Conservation (phyloP, 2,888 invertebrate species). For the Panopea generosa region DNA sequence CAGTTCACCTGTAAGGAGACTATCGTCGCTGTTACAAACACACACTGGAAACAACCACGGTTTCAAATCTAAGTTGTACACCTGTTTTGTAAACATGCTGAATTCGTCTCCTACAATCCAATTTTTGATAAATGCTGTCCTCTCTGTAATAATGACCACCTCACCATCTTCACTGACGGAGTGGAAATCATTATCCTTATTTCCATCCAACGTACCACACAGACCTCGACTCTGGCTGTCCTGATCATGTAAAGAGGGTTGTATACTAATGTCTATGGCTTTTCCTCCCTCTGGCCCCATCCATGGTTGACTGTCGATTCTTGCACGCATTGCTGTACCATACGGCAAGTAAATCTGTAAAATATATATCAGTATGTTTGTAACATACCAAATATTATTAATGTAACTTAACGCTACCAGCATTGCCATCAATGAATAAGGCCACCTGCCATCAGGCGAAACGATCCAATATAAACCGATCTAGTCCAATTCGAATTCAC, state of each 20-base stretch:
- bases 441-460: too few relatives aligned
- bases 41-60: background rate
- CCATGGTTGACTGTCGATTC: too few relatives aligned
- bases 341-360: constrained; percentile 36
- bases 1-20: background rate
- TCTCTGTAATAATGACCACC: background rate
- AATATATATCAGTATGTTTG: background rate
- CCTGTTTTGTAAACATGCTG: background rate
- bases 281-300: constrained; percentile 19
- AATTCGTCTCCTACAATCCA: background rate
- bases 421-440: too few relatives aligned
- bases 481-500: too few relatives aligned
- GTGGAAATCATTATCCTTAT: background rate
- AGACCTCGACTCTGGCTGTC: background rate
- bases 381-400: too few relatives aligned
- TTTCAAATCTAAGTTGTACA: background rate
- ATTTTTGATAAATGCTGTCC: background rate
- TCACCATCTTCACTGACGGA: background rate
- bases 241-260: background rate
- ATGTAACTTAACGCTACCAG: too few relatives aligned
- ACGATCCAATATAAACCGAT: too few relatives aligned
- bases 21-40: background rate
- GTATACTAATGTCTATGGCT: background rate
- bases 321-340: too few relatives aligned
- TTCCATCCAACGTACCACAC: background rate